A percentile compares a stretch with the other conserved stretches of the same genome.
Conservation (phyloP, 2,888 invertebrate genomes). For the Coleophora flavipennella region DNA sequence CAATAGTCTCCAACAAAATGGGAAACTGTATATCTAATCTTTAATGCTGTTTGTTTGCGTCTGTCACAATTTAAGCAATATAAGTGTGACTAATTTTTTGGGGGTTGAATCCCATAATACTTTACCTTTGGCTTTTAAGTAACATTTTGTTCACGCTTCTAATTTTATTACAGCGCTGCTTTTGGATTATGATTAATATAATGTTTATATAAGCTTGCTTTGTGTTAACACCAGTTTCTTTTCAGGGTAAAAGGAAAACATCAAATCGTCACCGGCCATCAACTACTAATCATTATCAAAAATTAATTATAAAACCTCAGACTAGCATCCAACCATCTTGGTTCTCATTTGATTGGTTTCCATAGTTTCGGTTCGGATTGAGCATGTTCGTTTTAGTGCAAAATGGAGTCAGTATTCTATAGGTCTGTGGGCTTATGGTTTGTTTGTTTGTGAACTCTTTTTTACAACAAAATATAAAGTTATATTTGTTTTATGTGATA, state of each 20-base stretch:
- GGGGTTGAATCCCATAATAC: no score
- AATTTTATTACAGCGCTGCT: slow-evolving; percentile 4
- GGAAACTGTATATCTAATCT: no score
- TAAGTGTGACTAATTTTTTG: no score
- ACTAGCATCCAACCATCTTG: slow-evolving; percentile 20
- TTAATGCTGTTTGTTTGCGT: no score
- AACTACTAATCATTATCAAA: slow-evolving; percentile 28
- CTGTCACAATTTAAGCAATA: no score
- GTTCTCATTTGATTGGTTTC: slow-evolving; percentile 36
- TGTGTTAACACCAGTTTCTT: slow-evolving; percentile 16
- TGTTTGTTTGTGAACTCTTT: no score
- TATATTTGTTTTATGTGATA: no score
- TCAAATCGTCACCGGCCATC: slow-evolving; percentile 18
- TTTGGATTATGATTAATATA: background rate
- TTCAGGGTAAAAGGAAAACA: slow-evolving; percentile 45
- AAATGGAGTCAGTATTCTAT: no score
- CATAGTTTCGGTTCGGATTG: slow-evolving; percentile 7
- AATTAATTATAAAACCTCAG: slow-evolving; percentile 22
- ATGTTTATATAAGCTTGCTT: no score
- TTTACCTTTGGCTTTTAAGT: slow-evolving; percentile 7
- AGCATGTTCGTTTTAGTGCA: background rate
- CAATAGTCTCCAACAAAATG: no score
- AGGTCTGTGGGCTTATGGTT: no score
- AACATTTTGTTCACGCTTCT: slow-evolving; percentile 1
- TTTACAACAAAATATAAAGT: no score